Evolutionary conservation across 2,797 vertebrate genomes (phyloP).

Genomic region (Danio kyathit): DNA sequence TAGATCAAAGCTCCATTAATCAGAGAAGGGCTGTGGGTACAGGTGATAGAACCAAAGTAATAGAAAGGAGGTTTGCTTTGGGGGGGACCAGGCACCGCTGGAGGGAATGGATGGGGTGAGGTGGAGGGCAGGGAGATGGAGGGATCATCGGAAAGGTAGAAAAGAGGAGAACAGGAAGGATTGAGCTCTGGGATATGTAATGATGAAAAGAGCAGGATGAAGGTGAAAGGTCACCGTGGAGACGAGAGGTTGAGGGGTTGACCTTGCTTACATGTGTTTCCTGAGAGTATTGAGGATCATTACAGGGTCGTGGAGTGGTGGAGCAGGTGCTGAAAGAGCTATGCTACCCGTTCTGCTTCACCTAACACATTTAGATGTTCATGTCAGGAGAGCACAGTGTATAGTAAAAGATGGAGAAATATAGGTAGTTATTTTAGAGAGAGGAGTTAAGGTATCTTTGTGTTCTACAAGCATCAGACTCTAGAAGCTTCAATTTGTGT

Average conservation of each 20-base stretch:
- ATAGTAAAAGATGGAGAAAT: not conserved
- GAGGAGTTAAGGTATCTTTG: not conserved
- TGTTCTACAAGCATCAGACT: not conserved
- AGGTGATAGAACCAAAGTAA: conserved; percentile 42
- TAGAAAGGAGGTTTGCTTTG: conserved; percentile 35
- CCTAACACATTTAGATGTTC: conserved; percentile 1
- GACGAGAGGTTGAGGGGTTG: conserved; percentile 41
- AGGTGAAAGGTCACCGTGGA: conserved; percentile 53
- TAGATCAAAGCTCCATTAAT: conserved; percentile 54
- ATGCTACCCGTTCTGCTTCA: conserved; percentile 31
- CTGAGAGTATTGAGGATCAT: conserved; percentile 42
- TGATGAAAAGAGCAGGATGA: conserved; percentile 51
- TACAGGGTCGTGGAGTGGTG: conserved; percentile 21
- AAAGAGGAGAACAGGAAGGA: conserved; percentile 42
- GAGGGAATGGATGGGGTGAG: conserved; percentile 29
- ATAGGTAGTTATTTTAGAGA: not conserved
- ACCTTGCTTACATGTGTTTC: conserved; percentile 46
- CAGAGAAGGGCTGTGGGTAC: conserved; percentile 31
- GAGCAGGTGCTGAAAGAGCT: conserved; percentile 43
- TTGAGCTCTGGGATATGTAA: conserved; percentile 57
- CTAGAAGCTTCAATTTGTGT: not conserved
- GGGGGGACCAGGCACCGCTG: conserved; percentile 25
- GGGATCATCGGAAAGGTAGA: conserved; percentile 30
- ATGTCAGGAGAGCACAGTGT: conserved; percentile 12
- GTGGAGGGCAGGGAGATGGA: conserved; percentile 45